Conservation (phyloP, 1,140 invertebrate species). For the Pristionchus pacificus region DNA sequence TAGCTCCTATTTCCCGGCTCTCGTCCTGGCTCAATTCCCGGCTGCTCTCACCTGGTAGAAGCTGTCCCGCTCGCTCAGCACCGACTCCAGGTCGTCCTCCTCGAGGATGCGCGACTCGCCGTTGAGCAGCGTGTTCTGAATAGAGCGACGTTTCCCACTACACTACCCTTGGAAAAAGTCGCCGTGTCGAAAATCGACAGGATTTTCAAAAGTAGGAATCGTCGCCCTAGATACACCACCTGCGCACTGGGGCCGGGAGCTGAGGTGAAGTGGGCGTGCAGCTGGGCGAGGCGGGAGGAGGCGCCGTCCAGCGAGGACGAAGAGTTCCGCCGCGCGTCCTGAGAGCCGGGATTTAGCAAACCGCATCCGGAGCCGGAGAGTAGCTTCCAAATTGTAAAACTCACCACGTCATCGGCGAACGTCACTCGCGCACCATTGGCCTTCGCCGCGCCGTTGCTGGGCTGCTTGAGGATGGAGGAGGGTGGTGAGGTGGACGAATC, state of each 20-base stretch:
- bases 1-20: no score
- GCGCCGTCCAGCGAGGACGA: no score
- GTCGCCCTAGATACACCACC: not conserved
- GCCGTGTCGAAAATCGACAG: not conserved
- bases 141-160: no score
- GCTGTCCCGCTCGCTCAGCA: slow-evolving; percentile 32
- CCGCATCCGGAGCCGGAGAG: slow-evolving; percentile 1
- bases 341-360: not conserved
- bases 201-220: not conserved
- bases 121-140: no score
- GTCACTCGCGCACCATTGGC: slow-evolving; percentile 17
- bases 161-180: not conserved
- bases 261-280: slow-evolving; percentile 15
- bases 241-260: not conserved
- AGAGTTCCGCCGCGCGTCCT: not conserved
- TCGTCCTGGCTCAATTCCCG: no score
- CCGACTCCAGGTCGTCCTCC: slow-evolving; percentile 36
- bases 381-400: not conserved
- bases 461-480: slow-evolving; percentile 14
- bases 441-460: slow-evolving; percentile 4
- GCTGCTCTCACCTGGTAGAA: slow-evolving; percentile 20
- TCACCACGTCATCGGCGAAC: slow-evolving; percentile 34
- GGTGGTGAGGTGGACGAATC: slow-evolving; percentile 5
- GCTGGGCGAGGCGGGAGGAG: no score
- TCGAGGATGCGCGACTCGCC: slow-evolving; percentile 21